These are phyloP conservation scores for Telenomus remus DNA, from an alignment of 1,140 invertebrate species.

Conservation along the genomic window DNA sequence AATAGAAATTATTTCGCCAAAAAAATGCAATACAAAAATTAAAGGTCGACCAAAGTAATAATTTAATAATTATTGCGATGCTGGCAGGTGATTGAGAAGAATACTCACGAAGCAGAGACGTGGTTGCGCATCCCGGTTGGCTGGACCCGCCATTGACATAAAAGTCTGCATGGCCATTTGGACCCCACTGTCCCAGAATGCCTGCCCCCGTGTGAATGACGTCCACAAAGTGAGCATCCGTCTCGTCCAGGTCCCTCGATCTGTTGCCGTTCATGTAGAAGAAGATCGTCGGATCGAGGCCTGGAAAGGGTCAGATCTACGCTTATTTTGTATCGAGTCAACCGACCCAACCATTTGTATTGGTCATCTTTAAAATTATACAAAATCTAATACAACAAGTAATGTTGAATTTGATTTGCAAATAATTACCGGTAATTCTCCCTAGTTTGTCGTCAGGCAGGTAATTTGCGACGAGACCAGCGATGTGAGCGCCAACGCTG, in stretches of 20 bases:
- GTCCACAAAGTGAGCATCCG: slow-evolving; percentile 91
- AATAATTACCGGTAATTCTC: slow-evolving; percentile 83
- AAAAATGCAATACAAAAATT: too few relatives aligned
- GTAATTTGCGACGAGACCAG: slow-evolving; percentile 87
- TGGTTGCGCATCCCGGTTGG: slow-evolving; percentile 88
- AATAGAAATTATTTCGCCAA: too few relatives aligned
- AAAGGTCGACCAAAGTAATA: too few relatives aligned
- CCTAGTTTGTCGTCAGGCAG: slow-evolving; percentile 83
- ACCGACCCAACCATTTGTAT: slow-evolving; percentile 2
- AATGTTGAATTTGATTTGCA: slow-evolving; percentile 10
- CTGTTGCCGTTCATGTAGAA: slow-evolving; percentile 87
- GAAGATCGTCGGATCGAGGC: slow-evolving; percentile 87
- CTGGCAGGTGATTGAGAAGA: too few relatives aligned
- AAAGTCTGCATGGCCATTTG: slow-evolving; percentile 91
- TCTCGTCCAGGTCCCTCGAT: slow-evolving; percentile 87
- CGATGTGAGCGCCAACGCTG: slow-evolving; percentile 90
- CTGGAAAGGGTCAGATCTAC: slow-evolving; percentile 71
- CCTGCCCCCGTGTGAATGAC: slow-evolving; percentile 92
- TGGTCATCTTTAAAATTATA: not conserved
- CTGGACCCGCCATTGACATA: slow-evolving; percentile 92
- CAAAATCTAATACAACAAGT: too few relatives aligned
- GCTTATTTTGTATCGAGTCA: slow-evolving; percentile 52
- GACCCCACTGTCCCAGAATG: slow-evolving; percentile 88
- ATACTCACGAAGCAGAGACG: slow-evolving; percentile 85
- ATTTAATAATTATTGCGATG: too few relatives aligned